Evolutionary conservation across 2,797 vertebrate species (phyloP), one percentile per base, ranked within the genome.

Genomic region (Pelobates cultripes): DNA sequence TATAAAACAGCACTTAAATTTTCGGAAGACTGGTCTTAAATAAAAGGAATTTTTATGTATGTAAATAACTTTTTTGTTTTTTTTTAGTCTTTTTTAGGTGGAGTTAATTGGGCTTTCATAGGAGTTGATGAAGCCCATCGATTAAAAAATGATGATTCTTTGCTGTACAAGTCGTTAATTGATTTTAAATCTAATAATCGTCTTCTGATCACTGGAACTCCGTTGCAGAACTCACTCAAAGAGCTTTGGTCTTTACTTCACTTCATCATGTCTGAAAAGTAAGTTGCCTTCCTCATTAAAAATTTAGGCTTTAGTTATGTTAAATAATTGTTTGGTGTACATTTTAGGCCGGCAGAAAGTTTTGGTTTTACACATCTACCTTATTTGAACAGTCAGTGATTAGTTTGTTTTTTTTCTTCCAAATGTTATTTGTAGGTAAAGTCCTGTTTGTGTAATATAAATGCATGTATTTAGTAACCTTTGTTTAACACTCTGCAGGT

Each of bases 251-350:
- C 98, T 75, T 91, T 99, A 81, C 90, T 99, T 79, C 98, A 97
- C 89, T 99, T 99, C 94, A 99, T 99, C 84, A 99, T 99, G 98
- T 97, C 97, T 43, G 97, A 99, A 88, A 99, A 99, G 98, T 99
- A 97, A 87, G 96, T 75, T 78, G 75, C 43, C 12, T 3, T 60
- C 4, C 47, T 51, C 47, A 6, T 51, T 68, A 28, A 28, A 28
- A 1, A 28, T 28, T 28, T 28, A 28, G 28, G 28, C 28, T 28
- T 28, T 28, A 2, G 28, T 28, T 28, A 28, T 28, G 28, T 1
- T 28, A 28, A 1, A 28, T 28, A 28, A 28, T 28, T 28, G 28
- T 28, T 28, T 28, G 28, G 2, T 28, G 28, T 28, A 28, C 28
- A 28, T 28, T 28, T 28, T 28, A 28, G 28, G 28, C 28, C 28